These are phyloP conservation scores for Oxyura jamaicensis DNA, from an alignment of 2,113 vertebrate genomes.

Conservation along the genomic window DNA sequence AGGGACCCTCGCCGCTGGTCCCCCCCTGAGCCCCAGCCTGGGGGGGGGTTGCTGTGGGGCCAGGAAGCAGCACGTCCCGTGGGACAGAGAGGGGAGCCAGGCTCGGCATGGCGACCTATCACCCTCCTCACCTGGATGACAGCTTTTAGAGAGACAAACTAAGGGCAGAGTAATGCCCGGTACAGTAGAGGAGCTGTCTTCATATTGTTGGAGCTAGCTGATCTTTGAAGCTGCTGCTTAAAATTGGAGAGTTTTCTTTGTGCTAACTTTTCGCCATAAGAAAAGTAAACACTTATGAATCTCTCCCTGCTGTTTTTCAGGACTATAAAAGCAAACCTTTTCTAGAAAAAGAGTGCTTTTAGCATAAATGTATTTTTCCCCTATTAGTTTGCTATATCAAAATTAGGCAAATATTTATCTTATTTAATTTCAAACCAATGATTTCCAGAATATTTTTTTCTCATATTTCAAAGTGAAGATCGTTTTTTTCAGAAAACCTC, in stretches of 20 bases:
- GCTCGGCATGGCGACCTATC: rapidly evolving
- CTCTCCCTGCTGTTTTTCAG: not conserved
- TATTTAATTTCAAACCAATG: not conserved
- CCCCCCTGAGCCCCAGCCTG: not conserved
- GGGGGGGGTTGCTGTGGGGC: not conserved
- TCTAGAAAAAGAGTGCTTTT: not conserved
- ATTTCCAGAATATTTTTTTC: not conserved
- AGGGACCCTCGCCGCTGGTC: rapidly evolving
- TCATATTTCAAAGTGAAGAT: not conserved
- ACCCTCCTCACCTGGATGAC: not conserved
- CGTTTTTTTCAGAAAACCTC: not conserved
- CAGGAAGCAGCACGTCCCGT: rapidly evolving
- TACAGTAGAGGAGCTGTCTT: not conserved
- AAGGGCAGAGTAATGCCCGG: not conserved
- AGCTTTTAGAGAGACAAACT: not conserved
- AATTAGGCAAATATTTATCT: not conserved
- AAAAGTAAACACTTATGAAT: not conserved
- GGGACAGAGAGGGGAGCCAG: not conserved
- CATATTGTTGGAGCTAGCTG: not conserved
- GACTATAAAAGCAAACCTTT: not conserved
- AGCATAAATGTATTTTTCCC: not conserved
- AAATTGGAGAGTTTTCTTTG: not conserved
- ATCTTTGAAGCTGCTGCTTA: not conserved
- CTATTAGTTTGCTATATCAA: not conserved
- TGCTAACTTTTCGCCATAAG: not conserved